Evolutionary conservation across 2,888 invertebrate species (phyloP), one percentile per base, ranked within the genome.

Genomic region (Drosophila mercatorum): DNA sequence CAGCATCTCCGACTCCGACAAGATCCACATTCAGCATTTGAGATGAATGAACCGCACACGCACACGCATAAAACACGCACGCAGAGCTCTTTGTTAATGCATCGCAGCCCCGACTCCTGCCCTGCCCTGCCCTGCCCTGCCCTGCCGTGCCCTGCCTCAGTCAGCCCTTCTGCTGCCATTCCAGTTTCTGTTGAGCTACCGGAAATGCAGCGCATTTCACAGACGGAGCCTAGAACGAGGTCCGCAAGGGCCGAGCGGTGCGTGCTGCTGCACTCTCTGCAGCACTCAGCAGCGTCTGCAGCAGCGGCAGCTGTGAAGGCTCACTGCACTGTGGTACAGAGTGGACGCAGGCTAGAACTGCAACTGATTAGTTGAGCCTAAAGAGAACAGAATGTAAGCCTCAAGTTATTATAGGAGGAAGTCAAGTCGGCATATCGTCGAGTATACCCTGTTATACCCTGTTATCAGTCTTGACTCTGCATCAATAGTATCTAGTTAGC

Each of bases 181-280:
- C 40, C 68, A 55, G 49, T 61, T 60, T 52, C 11, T 53, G 64
- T 40, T 56, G 14, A 61, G 28, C 84, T 82, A 86, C 86, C 86
- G 86, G 86, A 86, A 86, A 86, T 89, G 88, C 86, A 90, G 83
- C 87, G 78, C 90, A 86, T 86, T 88, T 78, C 74, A 77, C 78
- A 71, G 70, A 65, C 65, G 44, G 64, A 63, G 41, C 56, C 62
- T 51, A 60, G 44, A 52, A 17, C 12, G 7, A 44, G 47, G 36
- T 58, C 11, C 53, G 68, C 36, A 31, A 41, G 44, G 14, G 38
- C 31, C 46, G 28, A 49, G 26, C 59, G 36, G 49, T 77, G 80
- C 77, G 77, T 77, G 77, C 66, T 64, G 53, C 43, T 62, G 75
- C 77, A 74, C 58, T 74, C 64, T 40, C 40, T 79, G 52, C 62